These are phyloP conservation scores for Gryllus longicercus DNA, from an alignment of 2,888 invertebrate species.

Conservation along the genomic window DNA sequence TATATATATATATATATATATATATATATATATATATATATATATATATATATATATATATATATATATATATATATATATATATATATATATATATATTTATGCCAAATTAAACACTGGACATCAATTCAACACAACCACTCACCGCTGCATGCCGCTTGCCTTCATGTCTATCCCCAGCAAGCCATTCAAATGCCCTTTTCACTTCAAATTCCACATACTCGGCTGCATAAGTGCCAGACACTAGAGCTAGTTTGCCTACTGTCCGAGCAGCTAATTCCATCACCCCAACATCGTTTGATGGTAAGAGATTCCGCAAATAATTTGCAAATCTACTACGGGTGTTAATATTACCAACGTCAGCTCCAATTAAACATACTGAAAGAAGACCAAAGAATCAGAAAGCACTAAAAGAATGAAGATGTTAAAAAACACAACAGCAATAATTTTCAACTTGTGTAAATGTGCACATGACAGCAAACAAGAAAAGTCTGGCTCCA, in stretches of 20 bases:
- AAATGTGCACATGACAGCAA: neutral
- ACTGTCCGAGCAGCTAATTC: conserved; percentile 94
- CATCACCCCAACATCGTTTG: conserved; percentile 89
- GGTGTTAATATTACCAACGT: conserved; percentile 87
- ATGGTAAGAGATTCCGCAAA: conserved; percentile 82
- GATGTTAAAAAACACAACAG: neutral
- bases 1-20: too few relatives aligned
- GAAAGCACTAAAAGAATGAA: conserved; percentile 18
- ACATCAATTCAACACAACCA: conserved; percentile 23
- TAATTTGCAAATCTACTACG: conserved; percentile 90
- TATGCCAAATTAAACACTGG: too few relatives aligned
- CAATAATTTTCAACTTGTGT: too few relatives aligned
- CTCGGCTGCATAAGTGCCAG: conserved; percentile 91
- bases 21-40: too few relatives aligned
- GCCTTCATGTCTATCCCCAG: conserved; percentile 85
- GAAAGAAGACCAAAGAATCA: conserved; percentile 43
- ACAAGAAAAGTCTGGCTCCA: too few relatives aligned
- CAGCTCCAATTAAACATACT: conserved; percentile 91
- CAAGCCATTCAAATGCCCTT: conserved; percentile 91
- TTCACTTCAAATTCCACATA: conserved; percentile 98
- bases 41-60: too few relatives aligned
- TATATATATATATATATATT: too few relatives aligned
- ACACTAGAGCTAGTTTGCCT: conserved; percentile 84
- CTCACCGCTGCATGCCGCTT: conserved; percentile 83
- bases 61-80: too few relatives aligned